Evolutionary conservation across 2,113 vertebrate genomes (phyloP).

Genomic region (Cheirogaleus medius): DNA sequence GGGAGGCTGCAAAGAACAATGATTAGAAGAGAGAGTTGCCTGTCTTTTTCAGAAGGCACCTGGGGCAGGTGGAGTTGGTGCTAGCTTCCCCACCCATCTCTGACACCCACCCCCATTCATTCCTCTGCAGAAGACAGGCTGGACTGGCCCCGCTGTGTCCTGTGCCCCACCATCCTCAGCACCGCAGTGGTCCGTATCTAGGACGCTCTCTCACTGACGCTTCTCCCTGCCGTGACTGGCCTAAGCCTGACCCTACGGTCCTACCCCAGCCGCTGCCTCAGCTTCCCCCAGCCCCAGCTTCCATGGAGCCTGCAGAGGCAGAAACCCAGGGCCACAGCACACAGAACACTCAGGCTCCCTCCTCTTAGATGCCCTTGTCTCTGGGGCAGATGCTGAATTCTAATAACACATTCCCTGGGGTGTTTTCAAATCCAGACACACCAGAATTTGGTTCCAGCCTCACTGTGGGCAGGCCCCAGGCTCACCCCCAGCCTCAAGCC

Average conservation of each 20-base stretch:
- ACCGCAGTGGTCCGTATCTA: no score
- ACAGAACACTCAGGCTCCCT: not conserved
- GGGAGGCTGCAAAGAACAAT: not conserved
- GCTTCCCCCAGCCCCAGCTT: not conserved
- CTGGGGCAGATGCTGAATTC: not conserved
- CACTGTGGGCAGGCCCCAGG: not conserved
- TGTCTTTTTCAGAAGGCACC: not conserved
- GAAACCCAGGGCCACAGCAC: not conserved
- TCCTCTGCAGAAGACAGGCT: not conserved
- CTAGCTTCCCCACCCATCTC: not conserved
- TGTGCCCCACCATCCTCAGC: accelerated
- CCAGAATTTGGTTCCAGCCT: slow-evolving; percentile 36
- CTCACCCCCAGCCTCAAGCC: not conserved
- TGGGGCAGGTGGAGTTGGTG: not conserved
- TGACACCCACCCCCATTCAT: not conserved
- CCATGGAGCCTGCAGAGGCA: not conserved
- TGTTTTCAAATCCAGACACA: slow-evolving; percentile 19
- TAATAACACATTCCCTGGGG: not conserved
- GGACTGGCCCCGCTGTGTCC: not conserved
- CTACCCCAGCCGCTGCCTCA: not conserved
- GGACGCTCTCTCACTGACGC: not conserved
- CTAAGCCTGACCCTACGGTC: not conserved
- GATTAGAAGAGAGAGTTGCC: not conserved
- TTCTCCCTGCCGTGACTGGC: not conserved
- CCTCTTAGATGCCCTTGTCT: not conserved